Conservation (phyloP, 1,140 invertebrate genomes). For the Potamilus streckersoni region DNA sequence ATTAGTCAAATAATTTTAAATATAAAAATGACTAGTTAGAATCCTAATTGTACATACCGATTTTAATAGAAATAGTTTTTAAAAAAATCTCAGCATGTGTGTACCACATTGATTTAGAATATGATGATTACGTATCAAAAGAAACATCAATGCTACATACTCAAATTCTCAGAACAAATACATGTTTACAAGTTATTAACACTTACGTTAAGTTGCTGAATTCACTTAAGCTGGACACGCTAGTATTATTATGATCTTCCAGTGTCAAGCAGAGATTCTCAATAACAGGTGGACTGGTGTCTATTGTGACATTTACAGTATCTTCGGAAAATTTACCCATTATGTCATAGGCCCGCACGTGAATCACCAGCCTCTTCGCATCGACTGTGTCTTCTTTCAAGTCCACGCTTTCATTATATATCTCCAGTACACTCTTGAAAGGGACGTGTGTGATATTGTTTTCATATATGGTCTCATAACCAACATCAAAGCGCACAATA, state of each 20-base stretch:
- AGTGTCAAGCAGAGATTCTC: conserved; percentile 20
- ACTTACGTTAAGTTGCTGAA: not conserved
- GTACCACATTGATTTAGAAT: no score
- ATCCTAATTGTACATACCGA: no score
- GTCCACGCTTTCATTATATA: not conserved
- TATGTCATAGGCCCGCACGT: conserved; percentile 23
- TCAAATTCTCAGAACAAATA: not conserved
- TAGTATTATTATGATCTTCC: conserved; percentile 14
- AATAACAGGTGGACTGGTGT: conserved; percentile 16
- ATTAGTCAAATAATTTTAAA: no score
- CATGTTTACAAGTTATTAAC: no score
- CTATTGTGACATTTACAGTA: conserved; percentile 12
- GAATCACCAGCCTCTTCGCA: conserved; percentile 24
- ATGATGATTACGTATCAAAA: no score
- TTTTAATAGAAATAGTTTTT: no score
- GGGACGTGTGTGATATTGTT: not conserved
- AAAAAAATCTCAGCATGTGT: no score
- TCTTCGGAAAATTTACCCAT: conserved; percentile 22
- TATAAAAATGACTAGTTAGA: no score
- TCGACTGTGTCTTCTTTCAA: conserved; percentile 10
- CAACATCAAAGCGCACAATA: not conserved
- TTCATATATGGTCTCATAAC: not conserved
- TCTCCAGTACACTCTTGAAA: not conserved
- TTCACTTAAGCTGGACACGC: conserved; percentile 13
- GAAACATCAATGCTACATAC: not conserved